Percentiles rank a stretch among this genome's conserved stretches.
Conservation (phyloP, 1,140 invertebrate species). For the Nebria ingens region DNA sequence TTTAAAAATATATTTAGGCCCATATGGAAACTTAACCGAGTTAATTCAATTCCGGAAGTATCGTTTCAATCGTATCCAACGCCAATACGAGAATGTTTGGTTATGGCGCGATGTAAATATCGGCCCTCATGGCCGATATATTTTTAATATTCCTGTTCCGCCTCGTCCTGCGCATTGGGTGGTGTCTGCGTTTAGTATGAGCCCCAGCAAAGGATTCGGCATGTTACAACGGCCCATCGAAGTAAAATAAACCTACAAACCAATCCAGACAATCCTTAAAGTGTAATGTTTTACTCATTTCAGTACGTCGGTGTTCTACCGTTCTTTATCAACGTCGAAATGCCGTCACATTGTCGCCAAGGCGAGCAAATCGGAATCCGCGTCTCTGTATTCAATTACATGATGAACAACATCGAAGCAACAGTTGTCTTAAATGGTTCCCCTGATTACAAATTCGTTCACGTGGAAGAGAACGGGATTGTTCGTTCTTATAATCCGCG, state of each 20-base stretch:
- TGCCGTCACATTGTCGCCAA: constrained; percentile 69
- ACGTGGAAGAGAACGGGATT: constrained; percentile 84
- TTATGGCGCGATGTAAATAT: constrained; percentile 90
- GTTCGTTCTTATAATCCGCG: constrained; percentile 75
- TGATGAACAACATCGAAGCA: constrained; percentile 71
- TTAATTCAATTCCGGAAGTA: constrained; percentile 65
- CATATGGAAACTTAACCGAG: constrained; percentile 47
- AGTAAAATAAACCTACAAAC: constrained; percentile 32
- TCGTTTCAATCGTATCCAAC: constrained; percentile 73
- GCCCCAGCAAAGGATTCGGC: constrained; percentile 73
- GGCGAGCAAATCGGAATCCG: constrained; percentile 91
- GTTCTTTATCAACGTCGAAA: constrained; percentile 93
- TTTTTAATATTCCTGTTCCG: constrained; percentile 82
- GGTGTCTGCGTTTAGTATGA: constrained; percentile 84
- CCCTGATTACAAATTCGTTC: constrained; percentile 84
- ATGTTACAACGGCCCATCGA: constrained; percentile 68
- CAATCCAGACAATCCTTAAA: background rate
- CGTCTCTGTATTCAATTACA: constrained; percentile 90
- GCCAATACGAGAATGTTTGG: constrained; percentile 91
- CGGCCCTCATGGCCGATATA: constrained; percentile 76
- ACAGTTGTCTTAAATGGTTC: constrained; percentile 80
- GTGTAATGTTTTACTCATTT: constrained; percentile 13
- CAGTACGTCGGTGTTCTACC: constrained; percentile 74
- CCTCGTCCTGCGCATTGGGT: constrained; percentile 81
- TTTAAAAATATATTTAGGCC: constrained; percentile 5